Evolutionary conservation across 2,888 invertebrate species (phyloP).

Genomic region (Synergus gifuensis): DNA sequence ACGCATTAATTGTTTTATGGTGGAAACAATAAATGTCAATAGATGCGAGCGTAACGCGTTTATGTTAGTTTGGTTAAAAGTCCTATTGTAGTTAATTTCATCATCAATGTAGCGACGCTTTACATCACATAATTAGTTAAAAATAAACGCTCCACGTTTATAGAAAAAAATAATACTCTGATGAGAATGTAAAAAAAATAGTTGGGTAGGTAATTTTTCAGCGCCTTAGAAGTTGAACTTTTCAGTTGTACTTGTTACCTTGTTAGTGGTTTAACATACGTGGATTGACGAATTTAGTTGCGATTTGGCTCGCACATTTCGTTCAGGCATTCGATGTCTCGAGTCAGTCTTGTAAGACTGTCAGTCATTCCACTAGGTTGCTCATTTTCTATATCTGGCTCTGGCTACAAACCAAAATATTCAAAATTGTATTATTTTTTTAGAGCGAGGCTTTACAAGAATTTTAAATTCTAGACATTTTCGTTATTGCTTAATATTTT

Average conservation of each 20-base stretch:
- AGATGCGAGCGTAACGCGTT: no score
- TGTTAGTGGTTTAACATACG: neutral
- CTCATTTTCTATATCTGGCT: slow-evolving; percentile 45
- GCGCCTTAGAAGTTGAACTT: slow-evolving; percentile 5
- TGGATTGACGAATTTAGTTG: neutral
- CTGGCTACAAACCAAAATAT: slow-evolving; percentile 31
- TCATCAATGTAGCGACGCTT: neutral
- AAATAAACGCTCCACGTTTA: neutral
- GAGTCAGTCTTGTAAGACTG: slow-evolving; percentile 78
- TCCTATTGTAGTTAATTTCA: neutral
- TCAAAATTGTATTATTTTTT: neutral
- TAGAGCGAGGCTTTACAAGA: neutral
- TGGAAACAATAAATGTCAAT: no score
- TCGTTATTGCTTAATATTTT: neutral
- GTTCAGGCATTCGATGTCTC: slow-evolving; percentile 71
- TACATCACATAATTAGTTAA: neutral
- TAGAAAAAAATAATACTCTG: no score
- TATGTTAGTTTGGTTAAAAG: neutral
- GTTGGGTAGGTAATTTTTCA: neutral
- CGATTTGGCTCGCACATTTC: slow-evolving; percentile 59
- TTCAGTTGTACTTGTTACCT: slow-evolving; percentile 18
- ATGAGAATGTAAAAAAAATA: no score
- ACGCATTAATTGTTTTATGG: neutral
- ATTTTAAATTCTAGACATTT: neutral
- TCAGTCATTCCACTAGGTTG: slow-evolving; percentile 77